A percentile compares a stretch with the other conserved stretches of the same genome.
These are phyloP conservation scores for Prionailurus viverrinus DNA, from an alignment of 2,113 vertebrate species.

Conservation along the genomic window DNA sequence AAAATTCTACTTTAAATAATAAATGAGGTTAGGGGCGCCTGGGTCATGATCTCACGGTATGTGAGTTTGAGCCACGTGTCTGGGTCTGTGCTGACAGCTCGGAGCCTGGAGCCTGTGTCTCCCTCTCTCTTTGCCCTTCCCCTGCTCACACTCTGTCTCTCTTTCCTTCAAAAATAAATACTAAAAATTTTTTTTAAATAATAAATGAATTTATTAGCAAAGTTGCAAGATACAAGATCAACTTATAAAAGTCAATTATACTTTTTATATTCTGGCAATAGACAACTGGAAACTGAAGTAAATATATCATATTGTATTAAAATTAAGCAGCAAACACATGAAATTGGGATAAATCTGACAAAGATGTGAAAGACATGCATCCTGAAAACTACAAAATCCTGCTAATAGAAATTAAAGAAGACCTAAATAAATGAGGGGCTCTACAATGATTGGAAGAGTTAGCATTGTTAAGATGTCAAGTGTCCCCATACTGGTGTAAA, in stretches of 20 bases:
- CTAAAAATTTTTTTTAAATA: neutral
- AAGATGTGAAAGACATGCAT: neutral
- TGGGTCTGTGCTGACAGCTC: too few species aligned
- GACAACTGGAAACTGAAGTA: neutral
- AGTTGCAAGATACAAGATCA: neutral
- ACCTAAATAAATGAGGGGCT: neutral
- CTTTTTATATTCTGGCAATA: neutral
- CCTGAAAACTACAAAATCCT: neutral
- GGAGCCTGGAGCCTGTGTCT: too few species aligned
- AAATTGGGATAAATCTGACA: neutral
- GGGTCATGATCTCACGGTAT: too few species aligned
- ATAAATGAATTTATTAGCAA: neutral
- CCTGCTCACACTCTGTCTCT: too few species aligned
- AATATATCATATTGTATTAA: neutral
- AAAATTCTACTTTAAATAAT: neutral
- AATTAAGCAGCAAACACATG: neutral
- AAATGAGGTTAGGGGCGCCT: neutral
- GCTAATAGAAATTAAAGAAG: neutral
- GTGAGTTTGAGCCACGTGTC: too few species aligned
- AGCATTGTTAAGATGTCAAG: neutral
- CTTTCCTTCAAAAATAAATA: too few species aligned
- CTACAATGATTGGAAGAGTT: neutral
- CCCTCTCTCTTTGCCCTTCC: too few species aligned
- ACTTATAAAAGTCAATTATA: neutral
- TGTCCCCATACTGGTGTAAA: neutral